A percentile compares a stretch with the other conserved stretches of the same genome.
Conservation (phyloP, 2,888 invertebrate genomes). For the Clivina fossor region DNA sequence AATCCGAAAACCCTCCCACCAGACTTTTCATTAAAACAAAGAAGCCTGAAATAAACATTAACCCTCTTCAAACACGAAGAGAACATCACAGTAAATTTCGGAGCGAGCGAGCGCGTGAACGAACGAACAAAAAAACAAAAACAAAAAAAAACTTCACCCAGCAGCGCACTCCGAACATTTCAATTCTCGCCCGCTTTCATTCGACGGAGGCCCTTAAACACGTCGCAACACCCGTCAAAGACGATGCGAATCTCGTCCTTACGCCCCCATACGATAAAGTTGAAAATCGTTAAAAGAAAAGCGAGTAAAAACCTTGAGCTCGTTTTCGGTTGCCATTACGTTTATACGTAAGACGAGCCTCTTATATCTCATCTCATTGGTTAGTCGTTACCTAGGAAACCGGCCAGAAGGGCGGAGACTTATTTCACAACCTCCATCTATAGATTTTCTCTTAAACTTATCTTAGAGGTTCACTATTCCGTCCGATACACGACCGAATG, state of each 20-base stretch:
- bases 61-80: no score
- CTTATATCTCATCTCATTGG: conserved; percentile 33
- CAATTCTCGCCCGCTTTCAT: no score
- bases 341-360: conserved; percentile 26
- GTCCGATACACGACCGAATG: conserved; percentile 6
- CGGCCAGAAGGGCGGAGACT: conserved; percentile 24
- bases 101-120: no score
- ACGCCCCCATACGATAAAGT: neutral
- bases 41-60: no score
- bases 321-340: conserved; percentile 16
- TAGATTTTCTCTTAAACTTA: conserved; percentile 35
- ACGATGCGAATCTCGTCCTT: conserved; percentile 3
- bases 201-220: no score
- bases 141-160: no score
- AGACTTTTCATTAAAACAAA: no score
- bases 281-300: conserved; percentile 5
- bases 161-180: no score
- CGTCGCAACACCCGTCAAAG: neutral
- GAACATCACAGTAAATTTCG: no score
- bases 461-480: conserved; percentile 11
- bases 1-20: no score
- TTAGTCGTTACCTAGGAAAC: conserved; percentile 32
- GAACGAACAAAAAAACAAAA: no score
- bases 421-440: conserved; percentile 32
- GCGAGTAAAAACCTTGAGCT: conserved; percentile 5